phyloP scores from a whole-genome alignment of 2,113 vertebrate species.

The Sprattus sprattus region DNA sequence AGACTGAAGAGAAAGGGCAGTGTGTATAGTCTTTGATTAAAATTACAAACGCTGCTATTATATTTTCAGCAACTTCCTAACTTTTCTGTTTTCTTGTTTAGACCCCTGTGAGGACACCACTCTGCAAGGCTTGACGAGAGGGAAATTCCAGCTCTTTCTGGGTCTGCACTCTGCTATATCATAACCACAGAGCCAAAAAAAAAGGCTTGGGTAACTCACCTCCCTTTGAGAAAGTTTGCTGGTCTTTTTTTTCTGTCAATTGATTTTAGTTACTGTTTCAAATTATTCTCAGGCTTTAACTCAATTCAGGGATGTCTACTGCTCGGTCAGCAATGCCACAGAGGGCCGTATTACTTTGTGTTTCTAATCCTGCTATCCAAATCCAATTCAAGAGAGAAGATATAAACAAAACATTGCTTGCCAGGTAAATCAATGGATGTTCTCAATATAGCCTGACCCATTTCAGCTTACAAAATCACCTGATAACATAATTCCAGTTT shows the following conservation, averaged over 20 bases:
- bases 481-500: neutral
- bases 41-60: conserved; percentile 41
- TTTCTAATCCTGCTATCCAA: conserved; percentile 5
- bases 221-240: neutral
- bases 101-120: conserved; percentile 30
- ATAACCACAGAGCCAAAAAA: neutral
- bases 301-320: conserved; percentile 37
- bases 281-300: neutral
- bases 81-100: conserved; percentile 22
- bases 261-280: neutral
- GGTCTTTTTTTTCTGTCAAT: neutral
- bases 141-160: neutral
- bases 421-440: neutral
- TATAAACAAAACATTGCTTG: neutral
- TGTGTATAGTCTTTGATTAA: conserved; percentile 43
- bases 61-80: conserved; percentile 29
- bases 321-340: conserved; percentile 48
- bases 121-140: conserved; percentile 22
- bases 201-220: neutral
- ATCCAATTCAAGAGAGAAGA: conserved; percentile 3
- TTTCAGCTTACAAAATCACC: neutral
- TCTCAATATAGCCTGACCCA: neutral
- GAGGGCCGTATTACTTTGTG: neutral
- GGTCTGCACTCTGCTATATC: neutral
- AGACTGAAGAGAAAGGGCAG: conserved; percentile 17